These are phyloP conservation scores for Melipona bicolor DNA, from an alignment of 2,888 invertebrate species.

Conservation along the genomic window DNA sequence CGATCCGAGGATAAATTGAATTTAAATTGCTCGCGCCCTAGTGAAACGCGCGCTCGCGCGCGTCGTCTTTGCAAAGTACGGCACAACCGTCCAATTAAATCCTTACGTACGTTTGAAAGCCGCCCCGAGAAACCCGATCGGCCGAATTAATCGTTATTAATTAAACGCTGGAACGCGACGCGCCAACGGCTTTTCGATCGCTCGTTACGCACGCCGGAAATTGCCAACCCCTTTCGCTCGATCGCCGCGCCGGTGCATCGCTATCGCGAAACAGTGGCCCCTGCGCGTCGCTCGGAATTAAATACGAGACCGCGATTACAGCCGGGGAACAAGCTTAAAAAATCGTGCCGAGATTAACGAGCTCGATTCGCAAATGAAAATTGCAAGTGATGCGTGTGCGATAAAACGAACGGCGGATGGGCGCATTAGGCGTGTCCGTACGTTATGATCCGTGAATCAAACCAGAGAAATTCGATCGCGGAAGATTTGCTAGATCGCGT, in stretches of 20 bases:
- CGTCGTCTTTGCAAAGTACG: conserved; percentile 1
- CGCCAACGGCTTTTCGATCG: neutral
- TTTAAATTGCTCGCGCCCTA: conserved; percentile 29
- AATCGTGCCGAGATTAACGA: neutral
- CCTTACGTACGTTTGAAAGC: conserved; percentile 23
- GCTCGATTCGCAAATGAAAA: neutral
- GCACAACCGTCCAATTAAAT: conserved; percentile 32
- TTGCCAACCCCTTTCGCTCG: neutral
- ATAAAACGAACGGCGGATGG: neutral
- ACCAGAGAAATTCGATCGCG: neutral
- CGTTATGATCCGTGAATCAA: neutral
- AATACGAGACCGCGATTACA: neutral
- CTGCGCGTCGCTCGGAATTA: neutral
- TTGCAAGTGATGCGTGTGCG: neutral
- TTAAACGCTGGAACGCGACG: conserved; percentile 3
- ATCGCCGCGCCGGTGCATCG: neutral
- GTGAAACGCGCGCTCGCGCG: neutral
- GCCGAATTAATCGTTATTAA: conserved; percentile 41
- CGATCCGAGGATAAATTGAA: conserved; percentile 34
- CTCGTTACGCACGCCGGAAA: conserved; percentile 12
- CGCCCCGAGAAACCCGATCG: conserved; percentile 16
- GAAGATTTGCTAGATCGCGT: neutral
- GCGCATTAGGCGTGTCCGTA: neutral
- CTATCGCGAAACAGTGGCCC: neutral
- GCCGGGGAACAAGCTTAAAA: neutral